phyloP scores from a whole-genome alignment of 2,797 vertebrate genomes.

The Danio aesculapii region DNA sequence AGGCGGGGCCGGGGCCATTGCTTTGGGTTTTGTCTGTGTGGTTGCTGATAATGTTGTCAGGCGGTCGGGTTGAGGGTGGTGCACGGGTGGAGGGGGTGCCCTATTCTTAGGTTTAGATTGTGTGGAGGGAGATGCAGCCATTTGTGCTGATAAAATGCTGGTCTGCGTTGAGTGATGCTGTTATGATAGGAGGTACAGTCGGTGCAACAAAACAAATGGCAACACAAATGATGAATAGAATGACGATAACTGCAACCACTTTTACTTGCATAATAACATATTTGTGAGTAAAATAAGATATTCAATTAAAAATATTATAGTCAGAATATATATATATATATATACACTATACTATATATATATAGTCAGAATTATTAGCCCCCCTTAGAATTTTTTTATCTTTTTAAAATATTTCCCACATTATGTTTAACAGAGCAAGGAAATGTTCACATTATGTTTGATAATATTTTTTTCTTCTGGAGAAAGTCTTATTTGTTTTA shows the following conservation, averaged over 20 bases:
- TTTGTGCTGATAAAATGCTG: constrained; percentile 68
- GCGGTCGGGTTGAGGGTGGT: constrained; percentile 67
- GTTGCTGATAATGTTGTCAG: constrained; percentile 63
- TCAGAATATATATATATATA: too few species aligned
- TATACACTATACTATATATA: too few species aligned
- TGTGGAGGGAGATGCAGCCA: constrained; percentile 66
- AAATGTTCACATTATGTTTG: too few species aligned
- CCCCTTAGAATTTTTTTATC: too few species aligned
- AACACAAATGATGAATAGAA: neutral
- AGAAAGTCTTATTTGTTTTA: too few species aligned
- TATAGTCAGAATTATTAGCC: too few species aligned
- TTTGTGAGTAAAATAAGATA: neutral
- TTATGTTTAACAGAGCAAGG: too few species aligned
- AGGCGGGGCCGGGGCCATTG: constrained; percentile 53
- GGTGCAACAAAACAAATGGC: neutral
- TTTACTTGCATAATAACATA: constrained; percentile 6
- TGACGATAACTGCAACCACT: neutral
- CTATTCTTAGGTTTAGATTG: constrained; percentile 57
- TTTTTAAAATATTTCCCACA: too few species aligned
- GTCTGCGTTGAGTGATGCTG: constrained; percentile 67
- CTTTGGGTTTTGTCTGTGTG: constrained; percentile 58
- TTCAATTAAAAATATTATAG: too few species aligned
- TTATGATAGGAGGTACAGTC: constrained; percentile 44
- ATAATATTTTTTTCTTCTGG: too few species aligned
- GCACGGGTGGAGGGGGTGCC: constrained; percentile 72